phyloP scores from a whole-genome alignment of 2,888 invertebrate species.

The Doris montereyensis region DNA sequence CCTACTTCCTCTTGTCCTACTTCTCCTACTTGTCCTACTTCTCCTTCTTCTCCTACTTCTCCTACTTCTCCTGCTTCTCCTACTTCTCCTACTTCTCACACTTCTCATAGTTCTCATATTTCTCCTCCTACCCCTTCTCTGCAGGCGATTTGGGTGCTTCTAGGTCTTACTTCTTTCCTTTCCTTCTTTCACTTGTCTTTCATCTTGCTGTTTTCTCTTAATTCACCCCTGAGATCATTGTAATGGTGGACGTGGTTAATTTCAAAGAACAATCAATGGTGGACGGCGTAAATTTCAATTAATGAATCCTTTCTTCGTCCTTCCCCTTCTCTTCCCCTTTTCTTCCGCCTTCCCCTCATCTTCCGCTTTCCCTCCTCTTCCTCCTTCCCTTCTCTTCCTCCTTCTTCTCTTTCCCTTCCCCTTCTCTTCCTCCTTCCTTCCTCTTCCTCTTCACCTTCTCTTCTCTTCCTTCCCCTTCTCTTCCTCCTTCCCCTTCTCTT shows the following conservation, averaged over 20 bases:
- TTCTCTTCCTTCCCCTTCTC: neutral
- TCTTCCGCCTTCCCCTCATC: neutral
- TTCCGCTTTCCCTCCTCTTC: neutral
- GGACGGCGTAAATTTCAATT: too few relatives aligned
- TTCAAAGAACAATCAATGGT: too few relatives aligned
- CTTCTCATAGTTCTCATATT: neutral
- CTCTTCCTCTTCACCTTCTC: neutral
- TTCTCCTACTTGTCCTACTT: neutral
- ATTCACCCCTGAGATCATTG: too few relatives aligned
- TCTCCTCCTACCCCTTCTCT: too few relatives aligned
- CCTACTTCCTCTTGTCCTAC: neutral
- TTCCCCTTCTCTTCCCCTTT: neutral
- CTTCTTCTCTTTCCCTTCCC: neutral
- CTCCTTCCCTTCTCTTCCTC: neutral
- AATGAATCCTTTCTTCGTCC: neutral
- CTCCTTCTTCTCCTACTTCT: neutral
- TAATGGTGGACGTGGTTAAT: too few relatives aligned
- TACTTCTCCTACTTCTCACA: neutral
- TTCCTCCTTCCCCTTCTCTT: too few relatives aligned
- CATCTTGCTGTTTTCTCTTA: too few relatives aligned
- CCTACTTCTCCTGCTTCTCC: neutral
- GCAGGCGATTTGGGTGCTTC: too few relatives aligned
- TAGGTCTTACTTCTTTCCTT: too few relatives aligned
- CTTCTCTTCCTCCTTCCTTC: neutral
- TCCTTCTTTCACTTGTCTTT: too few relatives aligned